These are phyloP conservation scores for Neoniphon sammara DNA, from an alignment of 2,797 vertebrate species.

Conservation along the genomic window DNA sequence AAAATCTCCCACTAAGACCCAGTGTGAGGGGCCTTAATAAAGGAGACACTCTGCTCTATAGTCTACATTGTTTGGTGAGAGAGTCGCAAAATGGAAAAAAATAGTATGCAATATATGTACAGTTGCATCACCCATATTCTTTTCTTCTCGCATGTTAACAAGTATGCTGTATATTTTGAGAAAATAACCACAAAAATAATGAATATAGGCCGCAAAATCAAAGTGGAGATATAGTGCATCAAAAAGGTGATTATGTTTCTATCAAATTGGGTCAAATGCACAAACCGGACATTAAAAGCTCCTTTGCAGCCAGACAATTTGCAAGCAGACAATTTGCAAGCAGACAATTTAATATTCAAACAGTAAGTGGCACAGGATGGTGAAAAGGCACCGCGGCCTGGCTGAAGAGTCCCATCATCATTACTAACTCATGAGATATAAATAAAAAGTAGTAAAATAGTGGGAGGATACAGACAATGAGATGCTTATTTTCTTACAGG, in stretches of 20 bases:
- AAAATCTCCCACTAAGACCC: constrained; percentile 84
- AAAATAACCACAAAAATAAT: constrained; percentile 12
- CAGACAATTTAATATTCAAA: constrained; percentile 26
- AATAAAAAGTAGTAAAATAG: constrained; percentile 25
- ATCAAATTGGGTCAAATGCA: background rate
- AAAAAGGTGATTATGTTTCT: background rate
- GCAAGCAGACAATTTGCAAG: background rate
- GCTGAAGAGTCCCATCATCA: constrained; percentile 10
- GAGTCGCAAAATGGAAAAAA: constrained; percentile 54
- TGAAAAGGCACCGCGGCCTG: too few relatives aligned
- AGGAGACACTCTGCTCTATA: constrained; percentile 65
- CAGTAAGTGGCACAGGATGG: background rate
- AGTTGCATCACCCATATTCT: constrained; percentile 7
- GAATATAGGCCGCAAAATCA: background rate
- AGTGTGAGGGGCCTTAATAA: constrained; percentile 80
- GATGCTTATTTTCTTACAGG: constrained; percentile 9
- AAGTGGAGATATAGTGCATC: background rate
- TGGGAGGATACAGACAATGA: constrained; percentile 10
- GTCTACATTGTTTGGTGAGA: constrained; percentile 44
- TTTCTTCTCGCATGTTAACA: background rate
- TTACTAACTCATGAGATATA: constrained; percentile 16
- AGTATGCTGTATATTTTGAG: background rate
- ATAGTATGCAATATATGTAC: constrained; percentile 24
- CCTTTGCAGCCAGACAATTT: constrained; percentile 4
- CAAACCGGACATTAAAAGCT: constrained; percentile 3